Evolutionary conservation across 2,797 vertebrate species (phyloP).

Genomic region (Siniperca scherzeri): DNA sequence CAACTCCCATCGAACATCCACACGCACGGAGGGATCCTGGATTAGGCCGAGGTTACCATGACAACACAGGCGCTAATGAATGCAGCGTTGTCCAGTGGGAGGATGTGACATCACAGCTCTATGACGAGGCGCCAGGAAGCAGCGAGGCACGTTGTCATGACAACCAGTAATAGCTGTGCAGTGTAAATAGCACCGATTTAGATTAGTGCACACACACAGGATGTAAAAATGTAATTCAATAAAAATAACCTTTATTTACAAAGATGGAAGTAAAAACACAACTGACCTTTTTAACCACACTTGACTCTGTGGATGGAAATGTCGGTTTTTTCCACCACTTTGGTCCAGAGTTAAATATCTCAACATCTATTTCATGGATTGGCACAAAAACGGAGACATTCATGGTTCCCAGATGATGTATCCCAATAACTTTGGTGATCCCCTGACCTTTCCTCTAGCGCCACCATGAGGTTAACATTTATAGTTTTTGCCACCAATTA

Average conservation of each 20-base stretch:
- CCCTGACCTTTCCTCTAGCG: no score
- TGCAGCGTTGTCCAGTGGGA: slow-evolving; percentile 19
- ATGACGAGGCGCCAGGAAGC: neutral
- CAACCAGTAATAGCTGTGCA: neutral
- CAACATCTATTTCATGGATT: no score
- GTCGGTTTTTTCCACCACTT: no score
- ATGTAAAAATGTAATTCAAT: neutral
- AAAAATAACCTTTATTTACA: slow-evolving; percentile 20
- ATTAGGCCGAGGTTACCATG: slow-evolving; percentile 30
- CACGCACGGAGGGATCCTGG: neutral
- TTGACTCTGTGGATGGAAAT: no score
- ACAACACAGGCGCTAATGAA: slow-evolving; percentile 39
- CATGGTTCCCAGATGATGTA: no score
- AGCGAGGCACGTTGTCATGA: neutral
- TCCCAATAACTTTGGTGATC: no score
- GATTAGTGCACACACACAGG: slow-evolving; percentile 13
- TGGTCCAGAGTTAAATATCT: no score
- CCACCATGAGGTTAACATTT: no score
- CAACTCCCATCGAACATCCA: neutral
- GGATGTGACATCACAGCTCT: slow-evolving; percentile 50
- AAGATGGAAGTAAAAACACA: no score
- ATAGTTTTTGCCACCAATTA: no score
- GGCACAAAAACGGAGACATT: no score
- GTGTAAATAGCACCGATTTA: slow-evolving; percentile 9
- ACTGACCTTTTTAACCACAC: no score